Conservation (phyloP, 92 coral and sea anemone genomes). For the Siderastrea radians region DNA sequence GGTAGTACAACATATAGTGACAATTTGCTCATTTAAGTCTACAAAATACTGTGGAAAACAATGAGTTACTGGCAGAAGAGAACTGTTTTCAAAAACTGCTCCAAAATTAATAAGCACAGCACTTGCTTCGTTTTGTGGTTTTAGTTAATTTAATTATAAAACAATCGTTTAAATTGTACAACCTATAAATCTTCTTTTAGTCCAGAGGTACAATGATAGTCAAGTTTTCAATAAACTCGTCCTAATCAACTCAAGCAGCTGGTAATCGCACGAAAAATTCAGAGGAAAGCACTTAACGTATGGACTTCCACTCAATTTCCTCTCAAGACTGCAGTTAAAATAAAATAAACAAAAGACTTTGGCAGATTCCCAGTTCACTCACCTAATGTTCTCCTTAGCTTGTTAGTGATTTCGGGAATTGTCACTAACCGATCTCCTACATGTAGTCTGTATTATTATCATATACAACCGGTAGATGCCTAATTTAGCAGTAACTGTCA, state of each 20-base stretch:
- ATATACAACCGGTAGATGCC: background rate
- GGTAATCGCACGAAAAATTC: too few relatives aligned
- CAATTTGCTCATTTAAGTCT: too few relatives aligned
- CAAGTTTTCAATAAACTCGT: background rate
- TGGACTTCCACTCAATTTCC: too few relatives aligned
- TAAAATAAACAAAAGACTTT: background rate
- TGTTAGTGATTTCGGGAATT: slow-evolving; percentile 1
- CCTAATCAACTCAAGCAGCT: background rate
- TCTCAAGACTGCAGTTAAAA: too few relatives aligned
- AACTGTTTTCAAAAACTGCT: background rate
- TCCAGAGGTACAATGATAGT: too few relatives aligned
- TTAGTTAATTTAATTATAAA: background rate
- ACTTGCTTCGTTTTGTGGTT: background rate
- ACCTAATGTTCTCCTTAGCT: background rate
- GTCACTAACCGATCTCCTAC: background rate
- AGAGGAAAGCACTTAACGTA: too few relatives aligned
- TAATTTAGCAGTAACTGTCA: background rate
- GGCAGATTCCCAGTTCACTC: background rate
- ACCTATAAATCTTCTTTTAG: too few relatives aligned
- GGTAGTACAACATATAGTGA: too few relatives aligned
- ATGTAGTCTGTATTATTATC: too few relatives aligned
- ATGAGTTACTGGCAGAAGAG: background rate
- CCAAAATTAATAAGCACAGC: background rate
- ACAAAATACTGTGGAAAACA: too few relatives aligned
- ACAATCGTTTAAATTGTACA: background rate